Conservation (phyloP, 2,113 vertebrate genomes). For the Bos taurus region ARS-UCD2.0 NC_037339.1:21576501-21577000, state of each 20-base stretch:
- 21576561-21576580: neutral
- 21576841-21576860: neutral
- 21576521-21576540: accelerated
- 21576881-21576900: neutral
- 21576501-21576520: neutral
- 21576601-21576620: neutral
- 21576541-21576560: neutral
- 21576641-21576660: neutral
- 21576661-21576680: neutral
- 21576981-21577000: neutral
- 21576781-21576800: neutral
- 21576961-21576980: neutral
- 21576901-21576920: neutral
- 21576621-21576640: neutral
- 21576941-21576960: neutral
- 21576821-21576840: neutral
- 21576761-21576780: neutral
- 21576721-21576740: neutral
- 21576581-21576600: neutral
- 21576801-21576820: neutral
- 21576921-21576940: neutral
- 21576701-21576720: neutral
- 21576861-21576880: neutral
- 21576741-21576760: neutral
- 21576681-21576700: neutral